These are phyloP conservation scores for Typhlichthys eigenmanni DNA, from an alignment of 2,797 vertebrate species.

Conservation along the genomic window DNA sequence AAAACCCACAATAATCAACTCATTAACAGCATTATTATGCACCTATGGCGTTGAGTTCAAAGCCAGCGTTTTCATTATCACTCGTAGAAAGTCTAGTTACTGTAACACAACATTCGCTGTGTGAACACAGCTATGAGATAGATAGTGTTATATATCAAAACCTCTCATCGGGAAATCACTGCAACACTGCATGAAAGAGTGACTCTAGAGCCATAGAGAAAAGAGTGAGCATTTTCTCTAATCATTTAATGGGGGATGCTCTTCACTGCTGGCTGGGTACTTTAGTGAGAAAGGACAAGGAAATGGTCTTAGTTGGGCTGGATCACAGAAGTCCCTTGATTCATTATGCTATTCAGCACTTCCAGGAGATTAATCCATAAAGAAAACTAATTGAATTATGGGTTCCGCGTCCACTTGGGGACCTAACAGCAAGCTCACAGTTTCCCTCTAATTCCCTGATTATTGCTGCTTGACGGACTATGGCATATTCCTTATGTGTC, in stretches of 20 bases:
- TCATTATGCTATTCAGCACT: conserved; percentile 42
- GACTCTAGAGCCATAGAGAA: too few species aligned
- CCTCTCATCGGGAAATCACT: too few species aligned
- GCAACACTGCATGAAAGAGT: too few species aligned
- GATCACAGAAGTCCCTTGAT: conserved; percentile 28
- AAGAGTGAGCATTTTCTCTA: background rate
- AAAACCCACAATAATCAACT: too few species aligned
- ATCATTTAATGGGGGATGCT: too few species aligned
- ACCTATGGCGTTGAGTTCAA: too few species aligned
- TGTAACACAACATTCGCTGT: too few species aligned
- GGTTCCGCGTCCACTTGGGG: conserved; percentile 22
- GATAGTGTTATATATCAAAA: too few species aligned
- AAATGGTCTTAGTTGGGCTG: conserved; percentile 14
- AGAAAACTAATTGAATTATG: conserved; percentile 59
- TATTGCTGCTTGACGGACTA: conserved; percentile 51
- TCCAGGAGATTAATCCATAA: conserved; percentile 25
- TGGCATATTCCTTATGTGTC: conserved; percentile 22
- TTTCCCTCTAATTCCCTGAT: conserved; percentile 69
- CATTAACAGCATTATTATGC: too few species aligned
- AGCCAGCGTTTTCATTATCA: too few species aligned
- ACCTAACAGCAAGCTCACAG: conserved; percentile 32
- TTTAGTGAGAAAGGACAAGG: conserved; percentile 23
- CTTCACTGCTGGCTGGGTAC: background rate
- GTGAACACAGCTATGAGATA: too few species aligned
- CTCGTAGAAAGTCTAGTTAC: too few species aligned